Percentiles rank a stretch among this genome's conserved stretches.
Evolutionary conservation across 2,113 vertebrate genomes (phyloP).

Genomic region (Podarcis muralis): DNA sequence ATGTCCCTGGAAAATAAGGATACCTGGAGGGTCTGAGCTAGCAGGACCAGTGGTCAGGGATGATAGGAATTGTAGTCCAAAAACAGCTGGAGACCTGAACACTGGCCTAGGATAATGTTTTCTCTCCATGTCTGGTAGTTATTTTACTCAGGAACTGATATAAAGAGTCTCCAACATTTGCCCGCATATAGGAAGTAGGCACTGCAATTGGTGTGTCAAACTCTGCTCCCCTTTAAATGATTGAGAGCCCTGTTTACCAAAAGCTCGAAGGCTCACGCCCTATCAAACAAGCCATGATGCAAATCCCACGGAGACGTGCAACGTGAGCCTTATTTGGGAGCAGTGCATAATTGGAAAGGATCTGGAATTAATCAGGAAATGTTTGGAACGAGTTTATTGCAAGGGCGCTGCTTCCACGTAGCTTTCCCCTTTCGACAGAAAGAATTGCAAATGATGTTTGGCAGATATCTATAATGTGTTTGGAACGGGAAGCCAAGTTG

Average conservation of each 20-base stretch:
- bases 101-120: too few species aligned
- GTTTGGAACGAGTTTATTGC: conserved; percentile 58
- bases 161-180: conserved; percentile 47
- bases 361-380: conserved; percentile 62
- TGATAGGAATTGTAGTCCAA: too few species aligned
- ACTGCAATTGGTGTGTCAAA: conserved; percentile 37
- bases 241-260: conserved; percentile 56
- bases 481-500: conserved; percentile 66
- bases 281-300: conserved; percentile 58
- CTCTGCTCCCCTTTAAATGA: conserved; percentile 38
- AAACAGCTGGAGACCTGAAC: too few species aligned
- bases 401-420: conserved; percentile 63
- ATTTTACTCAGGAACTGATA: conserved; percentile 50
- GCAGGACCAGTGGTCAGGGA: too few species aligned
- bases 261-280: conserved; percentile 50
- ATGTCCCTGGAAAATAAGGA: too few species aligned
- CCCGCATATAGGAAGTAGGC: not conserved
- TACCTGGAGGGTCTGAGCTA: too few species aligned
- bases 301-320: conserved; percentile 48
- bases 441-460: conserved; percentile 70
- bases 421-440: conserved; percentile 61
- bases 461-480: conserved; percentile 61
- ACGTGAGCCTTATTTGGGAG: conserved; percentile 46
- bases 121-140: not conserved
- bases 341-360: conserved; percentile 36